Percentiles rank a stretch among this genome's conserved stretches.
phyloP scores from a whole-genome alignment of 1,140 invertebrate species.

The Drosophila pachea region DNA sequence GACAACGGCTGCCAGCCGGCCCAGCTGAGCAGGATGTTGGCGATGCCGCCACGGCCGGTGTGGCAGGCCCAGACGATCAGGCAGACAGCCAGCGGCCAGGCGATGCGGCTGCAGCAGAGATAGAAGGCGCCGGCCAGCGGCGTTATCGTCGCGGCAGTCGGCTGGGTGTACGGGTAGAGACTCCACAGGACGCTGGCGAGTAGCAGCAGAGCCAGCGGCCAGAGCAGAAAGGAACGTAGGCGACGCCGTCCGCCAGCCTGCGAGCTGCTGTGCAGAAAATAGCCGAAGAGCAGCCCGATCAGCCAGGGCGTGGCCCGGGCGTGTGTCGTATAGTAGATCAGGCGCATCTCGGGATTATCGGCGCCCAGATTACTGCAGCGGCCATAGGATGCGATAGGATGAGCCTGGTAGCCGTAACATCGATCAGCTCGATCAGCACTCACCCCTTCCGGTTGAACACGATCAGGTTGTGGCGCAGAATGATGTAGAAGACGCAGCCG shows the following conservation, averaged over 20 bases:
- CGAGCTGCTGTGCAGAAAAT: constrained; percentile 50
- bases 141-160: constrained; percentile 56
- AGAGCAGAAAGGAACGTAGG: constrained; percentile 22
- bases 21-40: constrained; percentile 80
- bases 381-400: neutral
- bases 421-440: neutral
- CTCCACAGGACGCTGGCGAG: constrained; percentile 63
- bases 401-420: neutral
- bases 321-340: constrained; percentile 71
- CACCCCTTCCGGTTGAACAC: constrained; percentile 59
- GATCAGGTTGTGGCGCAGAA: constrained; percentile 49
- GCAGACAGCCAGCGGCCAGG: constrained; percentile 82
- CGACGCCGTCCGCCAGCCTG: constrained; percentile 12
- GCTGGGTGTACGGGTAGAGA: constrained; percentile 67
- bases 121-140: constrained; percentile 82
- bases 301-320: constrained; percentile 69
- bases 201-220: constrained; percentile 54
- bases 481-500: constrained; percentile 58
- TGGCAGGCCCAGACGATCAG: constrained; percentile 87
- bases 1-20: constrained; percentile 80
- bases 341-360: constrained; percentile 50
- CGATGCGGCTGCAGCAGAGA: constrained; percentile 81
- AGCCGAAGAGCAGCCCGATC: constrained; percentile 68
- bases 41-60: constrained; percentile 82
- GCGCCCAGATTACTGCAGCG: constrained; percentile 54